Conservation (phyloP, 2,113 vertebrate genomes). For the Cichladusa arquata region DNA sequence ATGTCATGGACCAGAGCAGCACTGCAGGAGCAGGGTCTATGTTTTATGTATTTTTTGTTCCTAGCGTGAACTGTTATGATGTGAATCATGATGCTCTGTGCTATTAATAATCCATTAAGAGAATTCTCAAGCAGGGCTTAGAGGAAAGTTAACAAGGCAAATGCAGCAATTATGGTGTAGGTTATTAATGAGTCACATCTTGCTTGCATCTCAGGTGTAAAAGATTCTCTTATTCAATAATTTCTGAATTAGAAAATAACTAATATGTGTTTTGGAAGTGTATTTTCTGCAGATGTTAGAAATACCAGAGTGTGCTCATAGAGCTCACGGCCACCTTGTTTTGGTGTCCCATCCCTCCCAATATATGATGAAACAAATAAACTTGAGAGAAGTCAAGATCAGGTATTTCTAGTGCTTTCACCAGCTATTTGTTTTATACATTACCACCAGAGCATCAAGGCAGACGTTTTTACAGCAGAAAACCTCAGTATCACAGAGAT, state of each 20-base stretch:
- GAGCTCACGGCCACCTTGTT: not conserved
- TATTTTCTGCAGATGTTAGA: not conserved
- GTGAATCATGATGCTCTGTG: not conserved
- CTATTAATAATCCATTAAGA: constrained; percentile 42
- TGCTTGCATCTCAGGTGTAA: constrained; percentile 1
- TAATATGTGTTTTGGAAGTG: not conserved
- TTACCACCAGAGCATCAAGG: not conserved
- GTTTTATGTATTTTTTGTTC: constrained; percentile 46
- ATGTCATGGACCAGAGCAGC: not conserved
- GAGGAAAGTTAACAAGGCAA: constrained; percentile 35
- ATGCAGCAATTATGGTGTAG: not conserved
- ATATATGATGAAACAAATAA: not conserved
- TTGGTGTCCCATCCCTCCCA: not conserved
- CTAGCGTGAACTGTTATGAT: not conserved
- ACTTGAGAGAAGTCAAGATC: not conserved
- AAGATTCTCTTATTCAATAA: not conserved
- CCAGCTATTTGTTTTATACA: not conserved
- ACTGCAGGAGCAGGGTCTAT: not conserved
- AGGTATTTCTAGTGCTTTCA: not conserved
- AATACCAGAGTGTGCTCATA: not conserved
- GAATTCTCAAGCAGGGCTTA: constrained; percentile 14
- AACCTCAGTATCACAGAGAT: not conserved
- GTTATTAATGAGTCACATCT: constrained; percentile 45
- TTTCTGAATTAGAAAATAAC: not conserved
- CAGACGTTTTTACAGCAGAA: not conserved